Evolutionary conservation across 2,113 vertebrate genomes (phyloP).

Genomic region (Zapus hudsonius): DNA sequence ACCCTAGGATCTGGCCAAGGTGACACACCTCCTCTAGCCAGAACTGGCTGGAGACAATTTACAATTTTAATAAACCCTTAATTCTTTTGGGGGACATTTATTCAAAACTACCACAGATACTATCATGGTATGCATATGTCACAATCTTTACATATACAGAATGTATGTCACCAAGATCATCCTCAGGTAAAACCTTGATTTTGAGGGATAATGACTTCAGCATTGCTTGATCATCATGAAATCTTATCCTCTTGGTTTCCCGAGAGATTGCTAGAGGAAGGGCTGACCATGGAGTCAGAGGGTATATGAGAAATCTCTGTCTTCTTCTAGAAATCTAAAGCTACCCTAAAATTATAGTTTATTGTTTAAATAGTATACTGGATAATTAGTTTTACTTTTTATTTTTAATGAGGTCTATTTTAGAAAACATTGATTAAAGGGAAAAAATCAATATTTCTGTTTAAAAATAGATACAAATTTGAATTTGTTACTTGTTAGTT

Average conservation of each 20-base stretch:
- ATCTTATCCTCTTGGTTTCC: too few species aligned
- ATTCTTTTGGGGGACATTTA: too few species aligned
- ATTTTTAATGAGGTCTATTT: not conserved
- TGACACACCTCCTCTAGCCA: too few species aligned
- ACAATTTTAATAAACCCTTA: too few species aligned
- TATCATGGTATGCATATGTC: not conserved
- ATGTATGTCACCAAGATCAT: not conserved
- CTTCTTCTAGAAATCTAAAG: not conserved
- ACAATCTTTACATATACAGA: not conserved
- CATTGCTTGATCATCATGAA: not conserved
- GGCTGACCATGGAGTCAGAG: not conserved
- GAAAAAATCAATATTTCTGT: slow-evolving; percentile 16
- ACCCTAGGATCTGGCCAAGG: too few species aligned
- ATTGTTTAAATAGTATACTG: not conserved
- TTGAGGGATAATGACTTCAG: not conserved
- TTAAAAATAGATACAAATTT: too few species aligned
- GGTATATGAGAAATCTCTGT: not conserved
- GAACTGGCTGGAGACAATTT: too few species aligned
- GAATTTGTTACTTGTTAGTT: too few species aligned
- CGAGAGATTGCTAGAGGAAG: not conserved
- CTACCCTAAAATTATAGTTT: not conserved
- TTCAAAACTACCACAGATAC: too few species aligned
- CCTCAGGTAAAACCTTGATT: not conserved
- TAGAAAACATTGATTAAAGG: not conserved
- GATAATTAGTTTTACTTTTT: not conserved